Conservation (phyloP, 2,113 vertebrate species). For the Cryptomyrus ogoouensis region DNA sequence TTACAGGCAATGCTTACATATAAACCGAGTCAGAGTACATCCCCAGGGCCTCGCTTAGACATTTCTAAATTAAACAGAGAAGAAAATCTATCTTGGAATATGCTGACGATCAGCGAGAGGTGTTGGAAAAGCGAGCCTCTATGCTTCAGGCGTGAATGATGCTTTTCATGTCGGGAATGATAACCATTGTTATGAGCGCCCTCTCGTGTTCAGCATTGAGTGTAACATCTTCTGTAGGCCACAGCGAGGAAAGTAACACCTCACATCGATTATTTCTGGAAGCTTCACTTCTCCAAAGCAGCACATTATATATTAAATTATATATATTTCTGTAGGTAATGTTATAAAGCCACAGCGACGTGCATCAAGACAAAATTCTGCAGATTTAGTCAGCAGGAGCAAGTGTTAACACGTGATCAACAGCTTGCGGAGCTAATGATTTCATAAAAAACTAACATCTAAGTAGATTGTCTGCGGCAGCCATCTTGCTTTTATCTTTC, state of each 20-base stretch:
- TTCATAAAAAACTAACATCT: not conserved
- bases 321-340: not conserved
- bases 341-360: not conserved
- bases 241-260: not conserved
- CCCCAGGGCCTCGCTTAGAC: not conserved
- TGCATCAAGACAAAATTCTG: not conserved
- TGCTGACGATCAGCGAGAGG: not conserved
- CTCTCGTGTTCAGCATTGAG: not conserved
- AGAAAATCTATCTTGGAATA: not conserved
- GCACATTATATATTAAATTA: not conserved
- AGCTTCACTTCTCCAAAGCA: not conserved
- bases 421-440: not conserved
- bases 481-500: not conserved
- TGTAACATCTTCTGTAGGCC: not conserved
- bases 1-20: not conserved
- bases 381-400: not conserved
- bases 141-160: not conserved
- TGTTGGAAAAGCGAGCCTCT: not conserved
- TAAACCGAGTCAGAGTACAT: not conserved
- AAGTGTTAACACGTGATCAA: not conserved
- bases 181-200: not conserved
- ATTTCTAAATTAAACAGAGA: not conserved
- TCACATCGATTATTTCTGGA: not conserved
- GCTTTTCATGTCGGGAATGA: not conserved
- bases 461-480: not conserved